phyloP scores from a whole-genome alignment of 2,797 vertebrate genomes.

The Austrolebias charrua region DNA sequence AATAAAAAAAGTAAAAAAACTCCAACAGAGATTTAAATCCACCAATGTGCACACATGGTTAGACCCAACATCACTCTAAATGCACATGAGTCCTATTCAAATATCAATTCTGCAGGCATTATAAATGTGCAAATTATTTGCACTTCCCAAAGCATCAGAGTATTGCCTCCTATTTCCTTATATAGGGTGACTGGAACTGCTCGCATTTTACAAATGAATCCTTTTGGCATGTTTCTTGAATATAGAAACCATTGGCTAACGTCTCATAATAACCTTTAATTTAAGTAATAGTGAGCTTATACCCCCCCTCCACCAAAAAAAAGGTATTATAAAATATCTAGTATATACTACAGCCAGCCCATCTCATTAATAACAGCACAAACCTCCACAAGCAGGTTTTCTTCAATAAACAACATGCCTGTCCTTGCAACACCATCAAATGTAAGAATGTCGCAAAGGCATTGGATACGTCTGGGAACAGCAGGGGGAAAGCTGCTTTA shows the following conservation, averaged over 20 bases:
- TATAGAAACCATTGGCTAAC: too few relatives aligned
- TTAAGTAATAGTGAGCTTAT: background rate
- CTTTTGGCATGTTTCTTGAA: background rate
- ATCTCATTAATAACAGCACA: background rate
- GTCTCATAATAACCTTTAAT: slow-evolving; percentile 1
- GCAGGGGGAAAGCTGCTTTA: background rate
- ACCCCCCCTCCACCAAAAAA: too few relatives aligned
- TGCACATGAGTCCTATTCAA: too few relatives aligned
- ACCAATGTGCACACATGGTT: background rate
- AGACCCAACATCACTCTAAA: background rate
- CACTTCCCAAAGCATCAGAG: background rate
- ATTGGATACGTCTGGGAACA: background rate
- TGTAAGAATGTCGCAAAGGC: background rate
- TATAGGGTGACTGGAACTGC: background rate
- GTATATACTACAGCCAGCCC: background rate
- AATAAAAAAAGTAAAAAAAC: background rate
- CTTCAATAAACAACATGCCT: background rate
- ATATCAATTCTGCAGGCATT: background rate
- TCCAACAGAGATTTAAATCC: background rate
- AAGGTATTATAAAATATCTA: slow-evolving; percentile 4
- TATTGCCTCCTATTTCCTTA: background rate
- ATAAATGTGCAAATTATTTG: background rate
- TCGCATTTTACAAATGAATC: background rate
- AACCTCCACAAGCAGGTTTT: slow-evolving; percentile 6
- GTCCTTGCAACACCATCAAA: background rate